Percentiles rank a stretch among this genome's conserved stretches.
Evolutionary conservation across 92 coral and sea anemone species (phyloP).

Genomic region (Paramuricea clavata): DNA sequence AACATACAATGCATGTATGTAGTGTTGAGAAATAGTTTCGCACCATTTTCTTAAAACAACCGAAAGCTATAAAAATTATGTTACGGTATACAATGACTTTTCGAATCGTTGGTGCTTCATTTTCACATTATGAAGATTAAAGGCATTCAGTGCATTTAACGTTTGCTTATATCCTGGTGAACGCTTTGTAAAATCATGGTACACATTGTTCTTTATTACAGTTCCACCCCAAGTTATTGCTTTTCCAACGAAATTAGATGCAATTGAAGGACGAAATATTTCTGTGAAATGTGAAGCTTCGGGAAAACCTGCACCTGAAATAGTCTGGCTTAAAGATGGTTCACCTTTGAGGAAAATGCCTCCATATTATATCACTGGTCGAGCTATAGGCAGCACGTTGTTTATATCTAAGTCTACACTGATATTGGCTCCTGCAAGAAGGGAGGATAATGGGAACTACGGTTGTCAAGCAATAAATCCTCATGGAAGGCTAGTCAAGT

Average conservation of each 20-base stretch:
- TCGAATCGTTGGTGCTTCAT: no score
- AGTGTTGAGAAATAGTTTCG: no score
- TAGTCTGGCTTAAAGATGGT: constrained; percentile 74
- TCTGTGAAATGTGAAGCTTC: constrained; percentile 76
- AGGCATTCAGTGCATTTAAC: no score
- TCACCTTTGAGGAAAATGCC: background rate
- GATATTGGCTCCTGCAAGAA: constrained; percentile 1
- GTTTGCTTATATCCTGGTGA: no score
- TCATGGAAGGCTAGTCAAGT: background rate
- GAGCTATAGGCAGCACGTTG: background rate
- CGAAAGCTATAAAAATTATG: no score
- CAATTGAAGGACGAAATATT: constrained; percentile 51
- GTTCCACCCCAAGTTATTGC: background rate
- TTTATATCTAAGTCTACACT: background rate
- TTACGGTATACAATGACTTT: no score
- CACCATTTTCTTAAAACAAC: no score
- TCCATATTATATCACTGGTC: background rate
- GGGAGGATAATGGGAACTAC: constrained; percentile 27
- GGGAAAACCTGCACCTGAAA: constrained; percentile 76
- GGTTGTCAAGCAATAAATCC: constrained; percentile 21
- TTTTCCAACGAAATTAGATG: background rate
- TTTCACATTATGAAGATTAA: no score
- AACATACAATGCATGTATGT: no score
- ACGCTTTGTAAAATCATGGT: no score
- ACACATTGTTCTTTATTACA: background rate